Conservation (phyloP, 1,140 invertebrate species). For the fruit fly (Drosophila melanogaster) region Release_6_plus_ISO1_MT NT_033779.5:13949501-13950000, state of each 20-base stretch:
- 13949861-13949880: background rate
- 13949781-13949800: background rate
- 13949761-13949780: slow-evolving; percentile 1
- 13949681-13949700: no score
- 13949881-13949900: background rate
- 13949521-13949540: background rate
- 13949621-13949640: no score
- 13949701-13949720: no score
- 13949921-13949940: background rate
- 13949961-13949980: slow-evolving; percentile 3
- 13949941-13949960: background rate
- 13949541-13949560: background rate
- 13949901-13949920: no score
- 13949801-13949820: background rate
- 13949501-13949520: slow-evolving; percentile 12
- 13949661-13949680: no score
- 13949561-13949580: background rate
- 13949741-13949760: background rate
- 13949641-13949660: no score
- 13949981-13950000: background rate
- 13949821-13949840: background rate
- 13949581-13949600: background rate
- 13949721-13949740: background rate
- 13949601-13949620: no score
- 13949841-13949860: background rate